Base-by-base conservation (phyloP, 2,888 invertebrate genomes). In the Nymphalis urticae region DNA sequence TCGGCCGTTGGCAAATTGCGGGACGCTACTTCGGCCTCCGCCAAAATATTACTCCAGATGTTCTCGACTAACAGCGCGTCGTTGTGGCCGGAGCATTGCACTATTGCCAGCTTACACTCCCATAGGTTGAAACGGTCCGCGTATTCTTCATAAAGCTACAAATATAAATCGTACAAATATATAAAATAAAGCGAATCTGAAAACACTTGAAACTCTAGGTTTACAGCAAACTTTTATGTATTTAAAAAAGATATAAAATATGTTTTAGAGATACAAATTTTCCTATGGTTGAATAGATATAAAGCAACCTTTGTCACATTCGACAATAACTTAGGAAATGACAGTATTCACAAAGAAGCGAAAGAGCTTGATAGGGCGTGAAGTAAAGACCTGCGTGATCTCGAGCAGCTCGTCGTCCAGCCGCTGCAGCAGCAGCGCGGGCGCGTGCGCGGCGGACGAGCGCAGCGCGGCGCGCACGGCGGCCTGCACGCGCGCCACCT, bases 41-140 rank as follows among this genome's bases (percentile, higher is more conserved):
- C 86, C 70, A 96, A 93, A 67, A 99, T 97, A 82, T 97, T 96
- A 72, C 95, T 95, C 98, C 99, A 99, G 64, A 98, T 96, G 67
- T 95, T 96, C 87, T 98, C 97, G 58, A 99, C 96, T 13, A 98
- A 92, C 69, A 96, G 93, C 0, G 95, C 94, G 85, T 99, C 98
- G 78, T 96, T 96, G 87, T 98, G 97, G 17, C 98, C 97, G 8
- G 98, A 98, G 84, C 98, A 98, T 79, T 98, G 97, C 60, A 99
- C 95, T 74, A 99, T 98, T 8, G 98, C 97, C 68, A 99, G 92
- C 88, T 99, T 98, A 85, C 98, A 97, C 88, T 98, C 98, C 95
- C 97, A 96, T 54, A 99, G 93, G 77, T 96, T 95, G 85, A 97
- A 97, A 4, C 96, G 96, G 79, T 98, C 97, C 0, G 98, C 98